Conservation (phyloP, 2,797 vertebrate genomes). For the Myoxocephalus aenaeus region DNA sequence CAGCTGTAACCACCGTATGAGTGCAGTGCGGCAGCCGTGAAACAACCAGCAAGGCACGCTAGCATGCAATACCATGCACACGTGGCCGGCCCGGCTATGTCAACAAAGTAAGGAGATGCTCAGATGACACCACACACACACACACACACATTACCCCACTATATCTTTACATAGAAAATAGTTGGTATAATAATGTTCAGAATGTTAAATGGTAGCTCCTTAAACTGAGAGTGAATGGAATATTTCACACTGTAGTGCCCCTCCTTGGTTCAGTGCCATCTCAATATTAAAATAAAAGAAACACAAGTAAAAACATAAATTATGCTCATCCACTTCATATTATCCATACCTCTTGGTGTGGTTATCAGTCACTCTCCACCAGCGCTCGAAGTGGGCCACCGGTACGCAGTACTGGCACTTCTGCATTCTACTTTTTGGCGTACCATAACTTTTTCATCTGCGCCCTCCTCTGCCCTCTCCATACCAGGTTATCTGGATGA, state of each 20-base stretch:
- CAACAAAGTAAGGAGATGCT: neutral
- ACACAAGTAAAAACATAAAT: neutral
- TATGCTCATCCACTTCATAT: conserved; percentile 31
- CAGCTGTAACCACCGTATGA: neutral
- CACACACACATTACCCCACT: neutral
- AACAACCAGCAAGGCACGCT: no score
- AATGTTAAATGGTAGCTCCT: neutral
- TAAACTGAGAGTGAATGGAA: neutral
- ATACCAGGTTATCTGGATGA: neutral
- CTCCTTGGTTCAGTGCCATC: neutral
- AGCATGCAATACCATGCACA: neutral
- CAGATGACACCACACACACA: neutral
- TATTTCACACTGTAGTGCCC: neutral
- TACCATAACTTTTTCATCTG: neutral
- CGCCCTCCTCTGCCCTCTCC: neutral
- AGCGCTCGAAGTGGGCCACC: neutral
- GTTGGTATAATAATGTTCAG: neutral
- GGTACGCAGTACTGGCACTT: neutral
- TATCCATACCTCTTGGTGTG: conserved; percentile 36
- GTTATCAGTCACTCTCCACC: conserved; percentile 26
- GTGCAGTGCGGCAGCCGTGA: no score
- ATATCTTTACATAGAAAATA: neutral
- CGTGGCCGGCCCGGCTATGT: neutral
- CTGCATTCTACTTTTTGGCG: neutral
- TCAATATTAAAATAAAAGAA: neutral